A percentile compares a stretch with the other conserved stretches of the same genome.
Evolutionary conservation across 2,888 invertebrate genomes (phyloP).

Genomic region (Gandaritis pyraliata): DNA sequence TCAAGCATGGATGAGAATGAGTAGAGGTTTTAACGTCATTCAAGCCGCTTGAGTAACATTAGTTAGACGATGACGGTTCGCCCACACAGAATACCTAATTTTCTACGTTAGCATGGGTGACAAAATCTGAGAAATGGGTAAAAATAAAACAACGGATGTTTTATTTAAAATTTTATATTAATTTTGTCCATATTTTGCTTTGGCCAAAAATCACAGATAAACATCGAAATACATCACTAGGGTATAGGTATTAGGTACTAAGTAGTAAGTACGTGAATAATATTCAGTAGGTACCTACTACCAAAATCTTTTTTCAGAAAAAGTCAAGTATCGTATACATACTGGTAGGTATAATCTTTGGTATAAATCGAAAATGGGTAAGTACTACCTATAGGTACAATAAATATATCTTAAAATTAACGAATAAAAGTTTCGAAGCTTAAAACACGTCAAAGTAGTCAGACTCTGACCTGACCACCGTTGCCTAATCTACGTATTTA

Average conservation of each 20-base stretch:
- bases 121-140: not conserved
- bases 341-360: not conserved
- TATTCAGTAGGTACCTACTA: conserved; percentile 5
- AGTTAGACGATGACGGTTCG: too few species aligned
- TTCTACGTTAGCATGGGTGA: not conserved
- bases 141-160: conserved; percentile 7
- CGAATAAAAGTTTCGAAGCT: conserved; percentile 4
- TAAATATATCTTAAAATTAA: not conserved
- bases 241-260: not conserved
- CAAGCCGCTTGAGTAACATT: too few species aligned
- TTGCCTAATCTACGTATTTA: conserved; percentile 1
- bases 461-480: not conserved
- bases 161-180: conserved; percentile 15
- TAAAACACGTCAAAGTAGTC: not conserved
- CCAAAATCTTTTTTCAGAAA: conserved; percentile 2
- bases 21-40: too few species aligned
- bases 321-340: conserved; percentile 2
- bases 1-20: too few species aligned
- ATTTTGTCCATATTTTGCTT: conserved; percentile 10
- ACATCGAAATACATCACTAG: conserved; percentile 16
- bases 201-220: conserved; percentile 29
- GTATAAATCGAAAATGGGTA: not conserved
- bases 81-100: not conserved
- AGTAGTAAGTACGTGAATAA: conserved; percentile 4
- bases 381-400: not conserved